Evolutionary conservation across 2,888 invertebrate genomes (phyloP).

Genomic region (Andrena minutula): DNA sequence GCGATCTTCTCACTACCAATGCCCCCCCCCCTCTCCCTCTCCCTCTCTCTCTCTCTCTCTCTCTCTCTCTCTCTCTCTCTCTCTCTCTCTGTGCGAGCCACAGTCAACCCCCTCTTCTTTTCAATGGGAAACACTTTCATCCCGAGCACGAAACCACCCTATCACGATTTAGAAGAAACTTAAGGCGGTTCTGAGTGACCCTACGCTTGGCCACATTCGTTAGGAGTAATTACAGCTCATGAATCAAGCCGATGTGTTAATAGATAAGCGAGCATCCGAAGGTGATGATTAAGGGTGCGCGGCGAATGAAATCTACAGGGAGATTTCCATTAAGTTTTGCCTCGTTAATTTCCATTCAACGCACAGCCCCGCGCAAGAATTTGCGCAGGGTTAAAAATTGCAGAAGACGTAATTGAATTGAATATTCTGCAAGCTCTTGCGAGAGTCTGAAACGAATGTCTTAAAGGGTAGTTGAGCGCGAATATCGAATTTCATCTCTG

Average conservation of each 20-base stretch:
- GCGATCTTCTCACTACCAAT: constrained; percentile 13
- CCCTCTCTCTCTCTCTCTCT: neutral
- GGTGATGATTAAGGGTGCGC: constrained; percentile 45
- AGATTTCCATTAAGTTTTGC: constrained; percentile 39
- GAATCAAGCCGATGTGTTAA: constrained; percentile 51
- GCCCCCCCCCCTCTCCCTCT: neutral
- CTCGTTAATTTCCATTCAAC: constrained; percentile 52
- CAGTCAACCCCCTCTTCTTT: neutral
- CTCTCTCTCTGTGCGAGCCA: neutral
- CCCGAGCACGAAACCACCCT: neutral
- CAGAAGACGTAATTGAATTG: constrained; percentile 50
- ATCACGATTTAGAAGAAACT: constrained; percentile 18
- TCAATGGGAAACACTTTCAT: constrained; percentile 8
- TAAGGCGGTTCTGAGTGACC: constrained; percentile 8
- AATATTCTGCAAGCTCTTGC: constrained; percentile 28
- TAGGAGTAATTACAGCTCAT: constrained; percentile 41
- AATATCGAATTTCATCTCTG: neutral
- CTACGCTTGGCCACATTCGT: constrained; percentile 29
- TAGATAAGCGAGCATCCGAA: constrained; percentile 38
- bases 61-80: constrained; percentile 22
- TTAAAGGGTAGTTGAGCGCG: constrained; percentile 17
- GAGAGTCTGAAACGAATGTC: neutral
- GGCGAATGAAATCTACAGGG: constrained; percentile 35
- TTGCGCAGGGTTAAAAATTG: constrained; percentile 2
- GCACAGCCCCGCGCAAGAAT: constrained; percentile 21